Base-by-base conservation (phyloP, 2,797 vertebrate genomes). In the Selene dorsalis region DNA sequence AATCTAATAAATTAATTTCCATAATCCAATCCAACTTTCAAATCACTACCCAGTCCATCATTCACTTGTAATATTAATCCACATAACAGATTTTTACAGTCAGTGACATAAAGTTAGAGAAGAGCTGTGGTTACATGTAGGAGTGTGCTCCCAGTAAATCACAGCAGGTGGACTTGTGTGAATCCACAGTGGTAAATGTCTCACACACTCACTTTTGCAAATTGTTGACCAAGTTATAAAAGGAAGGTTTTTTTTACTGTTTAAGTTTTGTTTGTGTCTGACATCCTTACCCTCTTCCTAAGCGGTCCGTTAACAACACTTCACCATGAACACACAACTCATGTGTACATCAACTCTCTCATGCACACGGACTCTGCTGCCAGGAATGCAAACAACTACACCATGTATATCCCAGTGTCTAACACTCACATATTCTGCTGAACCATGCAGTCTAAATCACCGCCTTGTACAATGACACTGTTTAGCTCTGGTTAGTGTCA, bases 401-500 rank as follows among this genome's bases (percentile, higher is more conserved):
- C 88, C 84, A 78, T 91, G 91, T 94, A 93, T 93, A 93, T 91
- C 88, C 88, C 84, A 67, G 26, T 24, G 89, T 89, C 90, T 81
- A 87, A 89, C 91, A 87, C 85, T 80, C 76, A 35, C 92, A 90
- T 78, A 84, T 91, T 91, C 90, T 82, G 77, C 88, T 56, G 84
- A 85, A 91, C 85, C 82, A 43, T 53, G 84, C 61, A 32, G 87
- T 73, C 90, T 93, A 93, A 93, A 94, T 93, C 93, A 92, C 83
- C 20, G 81, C 82, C 91, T 91, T 83, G 90, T 89, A 89, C 92
- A 89, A 93, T 94, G 92, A 94, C 94, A 95, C 87, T 93, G 92
- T 95, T 95, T 94, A 93, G 92, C 82, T 95, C 95, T 95, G 94
- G 92, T 93, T 95, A 92, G 84, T 89, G 92, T 95, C 95, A 93